A percentile compares a stretch with the other conserved stretches of the same genome.
Evolutionary conservation across 2,888 invertebrate species (phyloP).

Genomic region (Caenorhabditis japonica): DNA sequence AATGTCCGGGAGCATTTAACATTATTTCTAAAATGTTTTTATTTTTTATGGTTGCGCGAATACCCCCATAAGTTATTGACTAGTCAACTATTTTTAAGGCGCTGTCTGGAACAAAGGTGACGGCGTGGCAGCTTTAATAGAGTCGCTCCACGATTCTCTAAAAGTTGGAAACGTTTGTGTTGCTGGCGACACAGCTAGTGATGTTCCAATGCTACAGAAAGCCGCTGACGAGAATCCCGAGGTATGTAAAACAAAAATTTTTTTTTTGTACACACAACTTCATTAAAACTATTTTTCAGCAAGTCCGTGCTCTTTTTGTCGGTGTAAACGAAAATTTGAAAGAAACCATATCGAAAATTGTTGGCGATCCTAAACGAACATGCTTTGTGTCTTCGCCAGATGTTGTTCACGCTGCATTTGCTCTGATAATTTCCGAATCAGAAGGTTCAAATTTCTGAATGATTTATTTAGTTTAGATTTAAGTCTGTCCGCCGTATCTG

Average conservation of each 20-base stretch:
- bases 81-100: too few relatives aligned
- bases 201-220: conserved; percentile 75
- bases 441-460: too few relatives aligned
- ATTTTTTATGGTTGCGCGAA: too few relatives aligned
- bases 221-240: conserved; percentile 69
- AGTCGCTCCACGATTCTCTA: conserved; percentile 49
- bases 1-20: too few relatives aligned
- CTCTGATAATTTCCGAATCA: conserved; percentile 47
- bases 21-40: too few relatives aligned
- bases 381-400: conserved; percentile 76
- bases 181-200: conserved; percentile 76
- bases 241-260: conserved; percentile 38
- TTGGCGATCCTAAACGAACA: conserved; percentile 60
- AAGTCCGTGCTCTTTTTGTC: conserved; percentile 66
- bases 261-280: conserved; percentile 1
- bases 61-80: too few relatives aligned
- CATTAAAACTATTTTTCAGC: conserved; percentile 32
- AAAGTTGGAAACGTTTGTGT: conserved; percentile 69
- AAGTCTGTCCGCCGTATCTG: too few relatives aligned
- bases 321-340: conserved; percentile 60
- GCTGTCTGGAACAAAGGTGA: conserved; percentile 64
- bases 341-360: conserved; percentile 58
- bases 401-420: conserved; percentile 76
- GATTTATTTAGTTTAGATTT: too few relatives aligned
- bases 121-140: conserved; percentile 59